These are phyloP conservation scores for Premnoplex brunnescens DNA, from an alignment of 2,797 vertebrate species.

Conservation along the genomic window DNA sequence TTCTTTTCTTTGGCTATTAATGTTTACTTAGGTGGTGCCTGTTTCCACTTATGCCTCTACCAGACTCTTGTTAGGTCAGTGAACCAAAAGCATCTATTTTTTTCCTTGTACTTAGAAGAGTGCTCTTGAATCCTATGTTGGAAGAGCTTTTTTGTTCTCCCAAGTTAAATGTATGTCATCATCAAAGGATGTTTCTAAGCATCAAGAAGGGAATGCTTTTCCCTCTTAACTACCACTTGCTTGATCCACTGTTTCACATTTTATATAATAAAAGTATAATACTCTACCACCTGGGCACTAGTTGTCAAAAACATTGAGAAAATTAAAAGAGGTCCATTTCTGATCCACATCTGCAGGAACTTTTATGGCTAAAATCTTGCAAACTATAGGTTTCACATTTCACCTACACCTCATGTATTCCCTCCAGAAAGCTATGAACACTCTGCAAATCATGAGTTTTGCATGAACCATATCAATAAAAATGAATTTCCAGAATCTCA, in stretches of 20 bases:
- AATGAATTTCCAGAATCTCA: background rate
- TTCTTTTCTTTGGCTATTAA: background rate
- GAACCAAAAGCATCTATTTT: background rate
- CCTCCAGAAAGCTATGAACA: background rate
- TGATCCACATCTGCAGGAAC: background rate
- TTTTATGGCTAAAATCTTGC: background rate
- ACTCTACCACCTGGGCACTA: too few relatives aligned
- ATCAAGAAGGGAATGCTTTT: background rate
- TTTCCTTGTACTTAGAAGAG: background rate
- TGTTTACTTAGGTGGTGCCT: background rate
- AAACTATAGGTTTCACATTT: background rate
- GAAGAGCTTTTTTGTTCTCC: background rate
- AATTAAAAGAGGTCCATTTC: background rate
- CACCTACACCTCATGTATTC: background rate
- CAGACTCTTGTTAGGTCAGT: background rate
- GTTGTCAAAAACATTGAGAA: background rate
- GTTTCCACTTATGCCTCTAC: too few relatives aligned
- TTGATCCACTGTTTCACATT: background rate
- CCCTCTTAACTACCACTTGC: background rate
- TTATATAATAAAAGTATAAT: background rate
- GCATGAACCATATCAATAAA: background rate
- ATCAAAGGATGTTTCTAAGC: background rate
- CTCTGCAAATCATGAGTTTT: background rate
- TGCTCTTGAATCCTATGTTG: background rate
- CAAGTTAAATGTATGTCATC: background rate